Conservation (phyloP, 2,888 invertebrate genomes). For the Monoplex corrugatus region DNA sequence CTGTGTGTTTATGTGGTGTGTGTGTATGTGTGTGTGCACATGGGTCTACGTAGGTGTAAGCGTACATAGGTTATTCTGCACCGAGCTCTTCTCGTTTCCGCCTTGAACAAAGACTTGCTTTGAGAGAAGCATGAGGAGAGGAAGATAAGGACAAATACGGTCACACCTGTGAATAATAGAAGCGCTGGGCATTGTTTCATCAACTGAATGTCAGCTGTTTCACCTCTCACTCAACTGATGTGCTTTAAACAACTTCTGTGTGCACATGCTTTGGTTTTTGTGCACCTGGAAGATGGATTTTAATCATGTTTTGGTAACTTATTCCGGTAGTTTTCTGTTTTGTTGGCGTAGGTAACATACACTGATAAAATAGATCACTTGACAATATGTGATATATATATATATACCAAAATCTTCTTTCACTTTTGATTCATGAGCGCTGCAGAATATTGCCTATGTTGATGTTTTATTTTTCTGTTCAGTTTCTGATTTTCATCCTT, state of each 20-base stretch:
- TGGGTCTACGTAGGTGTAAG: not conserved
- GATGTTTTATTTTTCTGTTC: too few relatives aligned
- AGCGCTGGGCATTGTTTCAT: not conserved
- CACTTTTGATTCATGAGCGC: too few relatives aligned
- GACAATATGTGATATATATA: too few relatives aligned
- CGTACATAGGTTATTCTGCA: not conserved
- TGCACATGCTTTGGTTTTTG: not conserved
- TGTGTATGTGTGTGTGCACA: not conserved
- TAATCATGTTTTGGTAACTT: too few relatives aligned
- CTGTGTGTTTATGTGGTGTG: not conserved
- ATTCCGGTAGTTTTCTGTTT: too few relatives aligned
- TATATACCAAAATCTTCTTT: too few relatives aligned
- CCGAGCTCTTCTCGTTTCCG: too few relatives aligned
- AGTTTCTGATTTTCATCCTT: too few relatives aligned
- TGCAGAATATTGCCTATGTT: too few relatives aligned
- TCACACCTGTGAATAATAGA: not conserved
- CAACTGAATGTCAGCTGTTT: not conserved
- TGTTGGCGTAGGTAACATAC: too few relatives aligned
- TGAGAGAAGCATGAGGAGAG: not conserved
- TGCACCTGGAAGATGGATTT: too few relatives aligned
- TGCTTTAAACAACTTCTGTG: not conserved
- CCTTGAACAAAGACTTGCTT: not conserved
- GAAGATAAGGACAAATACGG: not conserved
- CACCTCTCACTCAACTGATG: not conserved
- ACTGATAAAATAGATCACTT: too few relatives aligned